Conservation (phyloP, 1,140 invertebrate genomes). For the Sycophila sp. region DNA sequence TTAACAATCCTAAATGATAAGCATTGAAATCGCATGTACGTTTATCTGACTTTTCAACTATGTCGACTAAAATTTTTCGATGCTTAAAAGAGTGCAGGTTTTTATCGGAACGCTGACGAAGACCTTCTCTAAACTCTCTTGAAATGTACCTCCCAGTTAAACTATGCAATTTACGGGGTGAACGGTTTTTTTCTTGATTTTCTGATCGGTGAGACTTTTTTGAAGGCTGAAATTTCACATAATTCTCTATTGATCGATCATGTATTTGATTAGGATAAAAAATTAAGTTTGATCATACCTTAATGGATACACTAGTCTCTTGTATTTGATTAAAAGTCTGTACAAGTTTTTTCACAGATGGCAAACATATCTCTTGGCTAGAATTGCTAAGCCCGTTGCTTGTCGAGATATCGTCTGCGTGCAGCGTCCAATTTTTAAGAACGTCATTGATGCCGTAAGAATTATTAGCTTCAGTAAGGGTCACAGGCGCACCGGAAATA, state of each 20-base stretch:
- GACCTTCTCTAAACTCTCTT: slow-evolving; percentile 77
- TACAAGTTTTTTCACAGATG: slow-evolving; percentile 59
- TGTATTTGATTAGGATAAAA: not conserved
- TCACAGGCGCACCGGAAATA: not conserved
- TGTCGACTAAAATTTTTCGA: slow-evolving; percentile 40
- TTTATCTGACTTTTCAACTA: slow-evolving; percentile 21
- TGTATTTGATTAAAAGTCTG: slow-evolving; percentile 48
- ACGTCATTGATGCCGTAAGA: not conserved
- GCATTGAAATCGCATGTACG: slow-evolving; percentile 36
- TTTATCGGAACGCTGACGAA: slow-evolving; percentile 62
- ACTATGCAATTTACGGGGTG: slow-evolving; percentile 76
- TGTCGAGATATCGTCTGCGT: not conserved
- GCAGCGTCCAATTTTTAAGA: not conserved
- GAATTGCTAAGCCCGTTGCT: not conserved
- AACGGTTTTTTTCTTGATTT: slow-evolving; percentile 45
- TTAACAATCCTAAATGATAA: slow-evolving; percentile 54
- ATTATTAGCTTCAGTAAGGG: not conserved
- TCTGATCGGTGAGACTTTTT: slow-evolving; percentile 35
- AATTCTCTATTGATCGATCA: not conserved
- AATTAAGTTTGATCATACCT: not conserved
- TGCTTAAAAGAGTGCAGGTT: not conserved
- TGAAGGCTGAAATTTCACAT: slow-evolving; percentile 33
- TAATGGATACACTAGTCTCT: not conserved
- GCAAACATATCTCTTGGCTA: slow-evolving; percentile 41
- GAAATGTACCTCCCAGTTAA: slow-evolving; percentile 83